phyloP scores from a whole-genome alignment of 2,113 vertebrate genomes.

The Recurvirostra avosetta region DNA sequence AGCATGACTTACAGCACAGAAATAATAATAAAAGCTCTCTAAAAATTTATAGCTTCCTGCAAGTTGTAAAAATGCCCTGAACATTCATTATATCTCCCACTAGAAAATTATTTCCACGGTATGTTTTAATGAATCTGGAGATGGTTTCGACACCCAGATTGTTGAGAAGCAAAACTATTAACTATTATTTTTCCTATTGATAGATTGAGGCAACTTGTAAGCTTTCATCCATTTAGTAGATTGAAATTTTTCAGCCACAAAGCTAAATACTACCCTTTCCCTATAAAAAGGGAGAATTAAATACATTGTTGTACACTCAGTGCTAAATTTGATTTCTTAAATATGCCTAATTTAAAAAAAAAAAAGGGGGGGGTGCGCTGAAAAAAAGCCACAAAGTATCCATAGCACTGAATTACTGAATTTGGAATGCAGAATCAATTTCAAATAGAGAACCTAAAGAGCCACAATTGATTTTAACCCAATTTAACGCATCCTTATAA shows the following conservation, averaged over 20 bases:
- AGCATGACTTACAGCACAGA: conserved; percentile 29
- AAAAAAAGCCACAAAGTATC: neutral
- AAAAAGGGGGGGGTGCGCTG: accelerated
- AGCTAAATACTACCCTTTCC: neutral
- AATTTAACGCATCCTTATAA: neutral
- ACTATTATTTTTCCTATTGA: neutral
- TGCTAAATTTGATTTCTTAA: neutral
- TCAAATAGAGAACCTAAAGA: neutral
- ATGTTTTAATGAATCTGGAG: neutral
- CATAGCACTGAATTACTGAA: neutral
- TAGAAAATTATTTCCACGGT: neutral
- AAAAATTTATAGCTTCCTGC: conserved; percentile 3
- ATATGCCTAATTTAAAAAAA: neutral
- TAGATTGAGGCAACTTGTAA: neutral
- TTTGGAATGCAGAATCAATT: neutral
- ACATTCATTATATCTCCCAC: neutral
- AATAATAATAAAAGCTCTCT: conserved; percentile 20
- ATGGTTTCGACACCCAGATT: neutral
- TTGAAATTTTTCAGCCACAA: neutral
- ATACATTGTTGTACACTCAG: neutral
- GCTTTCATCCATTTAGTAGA: neutral
- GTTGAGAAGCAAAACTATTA: neutral
- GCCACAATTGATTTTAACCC: neutral
- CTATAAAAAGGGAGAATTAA: neutral
- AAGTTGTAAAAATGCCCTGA: neutral